Conservation (phyloP, 2,888 invertebrate species). For the Anagyrus pseudococci region DNA sequence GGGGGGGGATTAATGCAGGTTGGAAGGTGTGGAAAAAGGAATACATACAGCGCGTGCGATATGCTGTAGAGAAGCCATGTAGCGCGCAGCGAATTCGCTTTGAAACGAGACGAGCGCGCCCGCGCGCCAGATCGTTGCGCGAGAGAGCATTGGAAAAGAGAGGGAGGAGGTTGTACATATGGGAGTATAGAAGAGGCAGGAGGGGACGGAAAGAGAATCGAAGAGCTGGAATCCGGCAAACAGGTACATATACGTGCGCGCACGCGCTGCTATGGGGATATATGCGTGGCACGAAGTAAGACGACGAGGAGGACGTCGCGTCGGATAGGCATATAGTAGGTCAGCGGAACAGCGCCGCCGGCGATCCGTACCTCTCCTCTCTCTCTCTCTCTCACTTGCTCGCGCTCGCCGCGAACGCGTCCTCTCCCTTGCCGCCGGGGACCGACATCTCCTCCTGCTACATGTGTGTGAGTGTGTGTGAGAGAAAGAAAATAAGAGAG, state of each 20-base stretch:
- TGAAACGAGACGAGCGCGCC: neutral
- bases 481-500: no score
- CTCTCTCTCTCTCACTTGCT: conserved; percentile 44
- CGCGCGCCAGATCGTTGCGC: no score
- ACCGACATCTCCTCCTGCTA: no score
- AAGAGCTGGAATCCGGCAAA: conserved; percentile 26
- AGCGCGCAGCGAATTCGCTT: no score
- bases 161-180: no score
- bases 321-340: conserved; percentile 48
- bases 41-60: no score
- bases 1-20: no score
- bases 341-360: conserved; percentile 61
- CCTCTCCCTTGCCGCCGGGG: no score
- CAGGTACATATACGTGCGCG: conserved; percentile 15
- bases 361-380: conserved; percentile 58
- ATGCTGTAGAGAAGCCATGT: no score
- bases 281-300: conserved; percentile 14
- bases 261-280: neutral
- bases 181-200: no score
- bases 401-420: conserved; percentile 34
- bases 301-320: conserved; percentile 9
- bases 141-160: neutral
- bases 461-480: no score
- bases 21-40: no score
- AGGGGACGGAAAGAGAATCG: conserved; percentile 10